A percentile compares a stretch with the other conserved stretches of the same genome.
phyloP scores from a whole-genome alignment of 2,888 invertebrate species.

The Bugulina stolonifera region DNA sequence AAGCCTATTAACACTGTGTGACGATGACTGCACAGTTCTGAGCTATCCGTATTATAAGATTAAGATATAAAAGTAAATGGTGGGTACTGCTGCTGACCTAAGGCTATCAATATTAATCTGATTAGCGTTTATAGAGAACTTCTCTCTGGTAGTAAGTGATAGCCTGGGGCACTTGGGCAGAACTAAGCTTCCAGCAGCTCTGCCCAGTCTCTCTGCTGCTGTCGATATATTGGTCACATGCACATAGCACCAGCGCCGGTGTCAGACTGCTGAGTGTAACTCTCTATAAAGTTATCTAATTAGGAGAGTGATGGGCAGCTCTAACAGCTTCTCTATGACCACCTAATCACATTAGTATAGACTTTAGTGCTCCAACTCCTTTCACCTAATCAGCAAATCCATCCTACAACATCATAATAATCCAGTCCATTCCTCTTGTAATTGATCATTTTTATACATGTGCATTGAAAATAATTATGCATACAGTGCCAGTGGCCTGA shows the following conservation, averaged over 20 bases:
- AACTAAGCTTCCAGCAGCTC: too few species aligned
- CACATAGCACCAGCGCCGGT: neutral
- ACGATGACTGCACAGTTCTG: neutral
- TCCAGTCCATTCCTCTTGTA: too few species aligned
- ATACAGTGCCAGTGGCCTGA: too few species aligned
- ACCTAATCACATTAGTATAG: neutral
- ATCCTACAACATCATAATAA: neutral
- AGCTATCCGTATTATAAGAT: neutral
- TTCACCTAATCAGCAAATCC: neutral
- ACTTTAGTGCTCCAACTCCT: too few species aligned
- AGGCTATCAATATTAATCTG: neutral
- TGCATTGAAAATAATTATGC: too few species aligned
- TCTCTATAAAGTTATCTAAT: neutral
- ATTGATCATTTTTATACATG: too few species aligned
- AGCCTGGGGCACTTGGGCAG: too few species aligned
- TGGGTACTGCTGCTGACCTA: neutral
- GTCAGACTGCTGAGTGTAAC: neutral
- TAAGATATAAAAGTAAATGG: neutral
- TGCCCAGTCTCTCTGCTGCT: too few species aligned
- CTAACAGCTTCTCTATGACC: neutral
- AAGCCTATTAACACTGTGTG: neutral
- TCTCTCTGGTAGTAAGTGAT: too few species aligned
- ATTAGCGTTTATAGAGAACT: neutral
- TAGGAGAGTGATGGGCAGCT: neutral
- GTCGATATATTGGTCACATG: too few species aligned